Conservation (phyloP, 2,888 invertebrate species). For the Antheraea yamamai region DNA sequence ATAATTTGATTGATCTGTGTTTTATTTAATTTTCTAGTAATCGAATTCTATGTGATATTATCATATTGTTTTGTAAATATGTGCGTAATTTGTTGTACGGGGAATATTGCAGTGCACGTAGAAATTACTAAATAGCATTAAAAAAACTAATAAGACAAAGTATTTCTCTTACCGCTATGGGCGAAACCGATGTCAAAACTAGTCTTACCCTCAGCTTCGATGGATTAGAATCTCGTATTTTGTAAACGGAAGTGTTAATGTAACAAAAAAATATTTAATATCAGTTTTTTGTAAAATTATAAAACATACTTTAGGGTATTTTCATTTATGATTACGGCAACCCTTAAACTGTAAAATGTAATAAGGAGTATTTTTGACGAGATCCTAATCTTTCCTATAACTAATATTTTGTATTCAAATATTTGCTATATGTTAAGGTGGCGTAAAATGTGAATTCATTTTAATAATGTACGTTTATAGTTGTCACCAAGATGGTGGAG, state of each 20-base stretch:
- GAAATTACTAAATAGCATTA: not conserved
- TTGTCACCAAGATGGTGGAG: no score
- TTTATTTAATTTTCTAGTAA: not conserved
- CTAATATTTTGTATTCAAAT: no score
- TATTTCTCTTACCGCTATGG: not conserved
- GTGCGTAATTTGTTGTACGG: not conserved
- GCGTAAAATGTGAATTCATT: no score
- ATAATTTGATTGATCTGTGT: not conserved
- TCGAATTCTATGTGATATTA: not conserved
- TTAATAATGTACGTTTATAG: no score
- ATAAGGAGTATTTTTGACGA: not conserved
- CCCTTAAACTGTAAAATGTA: not conserved
- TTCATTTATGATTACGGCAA: not conserved
- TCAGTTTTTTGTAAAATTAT: not conserved
- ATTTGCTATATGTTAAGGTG: no score
- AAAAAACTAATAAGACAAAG: not conserved
- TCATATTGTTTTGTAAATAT: not conserved
- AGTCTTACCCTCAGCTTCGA: not conserved
- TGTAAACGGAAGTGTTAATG: not conserved
- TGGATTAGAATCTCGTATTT: not conserved
- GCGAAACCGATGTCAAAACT: not conserved
- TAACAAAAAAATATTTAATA: not conserved
- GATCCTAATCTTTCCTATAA: no score
- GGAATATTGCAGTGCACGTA: not conserved
- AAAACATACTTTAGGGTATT: not conserved